A percentile compares a stretch with the other conserved stretches of the same genome.
Evolutionary conservation across 2,113 vertebrate genomes (phyloP).

Genomic region (Phaethornis superciliosus): DNA sequence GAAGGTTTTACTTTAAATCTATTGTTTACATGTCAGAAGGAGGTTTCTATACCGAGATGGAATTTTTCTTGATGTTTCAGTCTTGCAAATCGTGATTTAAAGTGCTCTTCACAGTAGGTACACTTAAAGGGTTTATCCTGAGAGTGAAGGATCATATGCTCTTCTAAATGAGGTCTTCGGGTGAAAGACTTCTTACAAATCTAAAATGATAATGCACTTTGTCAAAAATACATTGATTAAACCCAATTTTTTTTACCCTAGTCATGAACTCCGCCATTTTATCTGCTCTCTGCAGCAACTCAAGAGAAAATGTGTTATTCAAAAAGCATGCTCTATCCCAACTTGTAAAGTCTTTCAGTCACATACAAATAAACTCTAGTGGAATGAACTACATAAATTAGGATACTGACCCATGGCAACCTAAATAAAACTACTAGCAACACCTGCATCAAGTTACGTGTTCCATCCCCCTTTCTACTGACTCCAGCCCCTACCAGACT

Average conservation of each 20-base stretch:
- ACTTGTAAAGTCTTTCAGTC: background rate
- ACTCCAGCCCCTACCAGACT: background rate
- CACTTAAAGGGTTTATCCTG: constrained; percentile 97
- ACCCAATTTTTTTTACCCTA: background rate
- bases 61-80: constrained; percentile 97
- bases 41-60: constrained; percentile 85
- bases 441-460: background rate
- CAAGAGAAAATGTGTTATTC: background rate
- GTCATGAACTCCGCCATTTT: background rate
- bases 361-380: background rate
- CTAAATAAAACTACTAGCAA: background rate
- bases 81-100: constrained; percentile 94
- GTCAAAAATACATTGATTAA: background rate
- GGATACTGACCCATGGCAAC: background rate
- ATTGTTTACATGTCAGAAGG: constrained; percentile 46
- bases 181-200: constrained; percentile 96
- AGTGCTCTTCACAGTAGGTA: constrained; percentile 93
- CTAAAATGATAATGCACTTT: constrained; percentile 69
- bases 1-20: constrained; percentile 39
- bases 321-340: background rate
- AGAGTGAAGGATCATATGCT: constrained; percentile 97
- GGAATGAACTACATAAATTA: background rate
- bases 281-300: background rate
- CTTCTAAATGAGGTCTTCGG: constrained; percentile 92
- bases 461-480: background rate